phyloP scores from a whole-genome alignment of 1,140 invertebrate genomes.

The Drosophila yakuba region DNA sequence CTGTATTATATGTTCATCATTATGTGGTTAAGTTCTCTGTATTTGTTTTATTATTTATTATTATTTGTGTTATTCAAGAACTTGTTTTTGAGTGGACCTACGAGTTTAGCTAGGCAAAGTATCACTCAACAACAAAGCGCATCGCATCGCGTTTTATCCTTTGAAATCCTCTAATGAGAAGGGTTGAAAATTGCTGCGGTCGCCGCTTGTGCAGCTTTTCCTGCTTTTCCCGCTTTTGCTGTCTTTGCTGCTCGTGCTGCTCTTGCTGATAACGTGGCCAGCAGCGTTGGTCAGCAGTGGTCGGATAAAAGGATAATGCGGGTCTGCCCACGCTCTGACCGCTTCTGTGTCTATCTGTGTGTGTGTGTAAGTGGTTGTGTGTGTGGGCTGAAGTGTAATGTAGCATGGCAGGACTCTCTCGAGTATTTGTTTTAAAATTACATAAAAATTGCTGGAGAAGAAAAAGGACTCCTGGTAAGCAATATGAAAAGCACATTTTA shows the following conservation, averaged over 20 bases:
- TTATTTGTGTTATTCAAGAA: too few relatives aligned
- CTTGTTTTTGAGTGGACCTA: background rate
- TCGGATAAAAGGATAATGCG: conserved; percentile 81
- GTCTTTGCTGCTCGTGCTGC: conserved; percentile 31
- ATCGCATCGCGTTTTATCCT: conserved; percentile 74
- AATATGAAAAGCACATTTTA: conserved; percentile 75
- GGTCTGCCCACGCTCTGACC: conserved; percentile 35
- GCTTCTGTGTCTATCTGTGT: background rate
- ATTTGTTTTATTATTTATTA: too few relatives aligned
- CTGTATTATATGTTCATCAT: too few relatives aligned
- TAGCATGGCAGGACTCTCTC: conserved; percentile 48
- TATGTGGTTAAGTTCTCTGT: too few relatives aligned
- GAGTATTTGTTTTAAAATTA: conserved; percentile 79
- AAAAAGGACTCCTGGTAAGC: conserved; percentile 45
- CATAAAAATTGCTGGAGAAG: conserved; percentile 65
- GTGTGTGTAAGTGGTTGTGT: conserved; percentile 21
- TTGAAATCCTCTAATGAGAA: conserved; percentile 84
- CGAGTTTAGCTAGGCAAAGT: conserved; percentile 52
- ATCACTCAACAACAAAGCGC: conserved; percentile 77
- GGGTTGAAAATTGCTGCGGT: conserved; percentile 81
- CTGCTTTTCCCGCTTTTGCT: conserved; percentile 9
- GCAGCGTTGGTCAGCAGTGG: conserved; percentile 68
- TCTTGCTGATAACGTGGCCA: conserved; percentile 67
- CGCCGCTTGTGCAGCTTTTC: conserved; percentile 48
- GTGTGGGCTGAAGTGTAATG: conserved; percentile 62